These are phyloP conservation scores for Andrena hattorfiana DNA, from an alignment of 2,888 invertebrate species.

Conservation along the genomic window DNA sequence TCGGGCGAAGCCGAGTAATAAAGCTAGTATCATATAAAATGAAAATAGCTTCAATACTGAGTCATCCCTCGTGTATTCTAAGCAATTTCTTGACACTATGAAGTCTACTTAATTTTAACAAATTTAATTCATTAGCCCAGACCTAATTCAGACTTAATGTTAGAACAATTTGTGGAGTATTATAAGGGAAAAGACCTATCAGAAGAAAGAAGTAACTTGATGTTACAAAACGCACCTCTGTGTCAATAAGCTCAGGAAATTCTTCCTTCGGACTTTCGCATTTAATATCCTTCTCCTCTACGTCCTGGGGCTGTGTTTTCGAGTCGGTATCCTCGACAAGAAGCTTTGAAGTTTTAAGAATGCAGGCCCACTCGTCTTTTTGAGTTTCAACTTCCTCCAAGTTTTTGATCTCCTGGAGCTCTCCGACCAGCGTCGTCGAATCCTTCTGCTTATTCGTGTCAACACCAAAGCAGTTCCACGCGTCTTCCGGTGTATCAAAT, in stretches of 20 bases:
- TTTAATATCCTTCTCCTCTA: constrained; percentile 48
- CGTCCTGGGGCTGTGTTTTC: constrained; percentile 44
- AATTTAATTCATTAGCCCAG: neutral
- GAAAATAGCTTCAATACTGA: too few species aligned
- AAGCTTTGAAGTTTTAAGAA: neutral
- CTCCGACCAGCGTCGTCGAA: constrained; percentile 47
- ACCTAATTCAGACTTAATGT: neutral
- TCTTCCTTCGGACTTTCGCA: constrained; percentile 54
- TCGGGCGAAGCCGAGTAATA: too few species aligned
- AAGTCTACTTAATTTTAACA: too few species aligned
- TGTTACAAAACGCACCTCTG: constrained; percentile 71
- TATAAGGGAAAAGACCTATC: too few species aligned
- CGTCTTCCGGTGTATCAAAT: constrained; percentile 89
- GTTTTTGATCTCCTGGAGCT: constrained; percentile 44
- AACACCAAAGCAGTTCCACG: constrained; percentile 94
- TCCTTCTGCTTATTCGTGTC: constrained; percentile 88
- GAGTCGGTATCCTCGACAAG: constrained; percentile 21
- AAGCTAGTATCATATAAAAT: too few species aligned
- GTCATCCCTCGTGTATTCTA: too few species aligned
- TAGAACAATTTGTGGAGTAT: neutral
- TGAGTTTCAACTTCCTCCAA: constrained; percentile 26
- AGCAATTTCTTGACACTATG: too few species aligned
- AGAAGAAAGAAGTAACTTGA: neutral
- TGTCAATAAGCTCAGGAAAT: constrained; percentile 73
- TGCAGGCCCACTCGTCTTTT: neutral